Conservation (phyloP, 1,140 invertebrate species). For the Cotesia vestalis region DNA sequence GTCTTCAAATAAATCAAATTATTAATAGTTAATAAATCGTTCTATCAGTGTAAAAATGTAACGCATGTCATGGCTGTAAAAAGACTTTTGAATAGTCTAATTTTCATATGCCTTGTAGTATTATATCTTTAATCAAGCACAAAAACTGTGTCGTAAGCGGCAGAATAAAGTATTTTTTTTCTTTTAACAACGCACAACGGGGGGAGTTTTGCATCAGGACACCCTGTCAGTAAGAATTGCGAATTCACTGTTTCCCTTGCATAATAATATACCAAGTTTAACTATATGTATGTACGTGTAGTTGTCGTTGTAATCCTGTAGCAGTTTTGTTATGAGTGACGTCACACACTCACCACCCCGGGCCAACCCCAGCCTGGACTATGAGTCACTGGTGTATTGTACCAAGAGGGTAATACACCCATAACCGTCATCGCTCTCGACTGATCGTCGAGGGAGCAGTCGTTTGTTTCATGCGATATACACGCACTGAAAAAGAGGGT, state of each 20-base stretch:
- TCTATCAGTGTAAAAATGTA: too few species aligned
- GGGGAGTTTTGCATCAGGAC: constrained; percentile 13
- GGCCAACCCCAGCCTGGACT: constrained; percentile 41
- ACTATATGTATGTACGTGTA: neutral
- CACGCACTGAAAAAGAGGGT: neutral
- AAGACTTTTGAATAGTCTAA: neutral
- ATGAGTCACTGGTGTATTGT: constrained; percentile 51
- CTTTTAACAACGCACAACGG: neutral
- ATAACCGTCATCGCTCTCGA: constrained; percentile 28
- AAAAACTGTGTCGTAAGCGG: constrained; percentile 10
- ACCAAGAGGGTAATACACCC: constrained; percentile 39
- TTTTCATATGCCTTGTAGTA: neutral
- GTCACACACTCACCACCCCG: constrained; percentile 39
- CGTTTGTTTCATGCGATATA: neutral
- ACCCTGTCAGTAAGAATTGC: constrained; percentile 23
- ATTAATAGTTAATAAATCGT: too few species aligned
- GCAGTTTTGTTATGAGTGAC: constrained; percentile 43
- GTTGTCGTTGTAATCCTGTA: neutral
- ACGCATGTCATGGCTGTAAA: too few species aligned
- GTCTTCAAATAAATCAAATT: too few species aligned
- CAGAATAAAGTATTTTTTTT: neutral
- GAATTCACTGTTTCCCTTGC: constrained; percentile 39
- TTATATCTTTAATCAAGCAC: constrained; percentile 12
- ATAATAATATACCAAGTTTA: constrained; percentile 46
- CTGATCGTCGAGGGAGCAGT: neutral